A percentile compares a stretch with the other conserved stretches of the same genome.
Evolutionary conservation across 2,888 invertebrate species (phyloP).

Genomic region (Drosophila maculinotata): DNA sequence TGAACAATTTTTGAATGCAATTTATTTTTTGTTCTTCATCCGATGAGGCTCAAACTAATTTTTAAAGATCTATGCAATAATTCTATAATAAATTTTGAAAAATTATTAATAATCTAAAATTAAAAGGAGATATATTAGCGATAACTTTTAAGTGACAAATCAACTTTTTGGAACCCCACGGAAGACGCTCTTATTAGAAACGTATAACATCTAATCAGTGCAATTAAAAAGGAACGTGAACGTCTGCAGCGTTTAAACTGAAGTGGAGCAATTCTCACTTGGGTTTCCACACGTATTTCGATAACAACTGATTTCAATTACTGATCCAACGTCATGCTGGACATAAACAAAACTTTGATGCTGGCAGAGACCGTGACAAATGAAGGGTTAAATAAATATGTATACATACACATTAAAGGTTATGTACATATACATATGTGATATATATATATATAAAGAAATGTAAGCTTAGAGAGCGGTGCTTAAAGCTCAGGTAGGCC

Average conservation of each 20-base stretch:
- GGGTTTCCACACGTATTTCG: constrained; percentile 54
- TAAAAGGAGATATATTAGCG: too few species aligned
- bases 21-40: too few species aligned
- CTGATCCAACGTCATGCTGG: constrained; percentile 21
- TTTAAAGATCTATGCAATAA: too few species aligned
- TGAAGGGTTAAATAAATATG: neutral
- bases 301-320: constrained; percentile 36
- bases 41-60: too few species aligned
- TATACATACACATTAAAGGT: neutral
- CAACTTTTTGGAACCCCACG: too few species aligned
- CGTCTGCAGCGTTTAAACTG: constrained; percentile 19
- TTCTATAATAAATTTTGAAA: too few species aligned
- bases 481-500: neutral
- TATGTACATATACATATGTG: neutral
- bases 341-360: constrained; percentile 12
- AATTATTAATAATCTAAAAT: too few species aligned
- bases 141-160: neutral
- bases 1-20: too few species aligned
- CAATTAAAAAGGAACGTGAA: constrained; percentile 42
- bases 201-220: constrained; percentile 47
- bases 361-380: constrained; percentile 1
- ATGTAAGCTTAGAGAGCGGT: neutral
- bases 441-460: neutral
- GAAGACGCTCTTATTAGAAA: constrained; percentile 5
- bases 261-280: constrained; percentile 43